Conservation (phyloP, 2,797 vertebrate species). For the Ptychobarbus kaznakovi region DNA sequence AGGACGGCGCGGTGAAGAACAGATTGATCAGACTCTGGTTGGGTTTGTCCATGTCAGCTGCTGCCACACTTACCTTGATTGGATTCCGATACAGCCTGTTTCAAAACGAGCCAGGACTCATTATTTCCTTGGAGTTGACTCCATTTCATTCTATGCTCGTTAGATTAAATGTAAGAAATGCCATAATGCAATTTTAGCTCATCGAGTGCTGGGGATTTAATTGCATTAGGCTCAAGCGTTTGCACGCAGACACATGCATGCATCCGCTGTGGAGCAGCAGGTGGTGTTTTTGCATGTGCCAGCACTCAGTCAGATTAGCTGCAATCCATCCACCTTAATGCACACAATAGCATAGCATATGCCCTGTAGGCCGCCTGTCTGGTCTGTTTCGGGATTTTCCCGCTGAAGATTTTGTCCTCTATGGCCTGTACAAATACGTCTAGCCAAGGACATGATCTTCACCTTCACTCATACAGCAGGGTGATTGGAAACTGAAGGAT, state of each 20-base stretch:
- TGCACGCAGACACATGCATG: conserved; percentile 13
- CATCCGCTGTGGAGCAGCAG: conserved; percentile 69
- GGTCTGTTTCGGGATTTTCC: not conserved
- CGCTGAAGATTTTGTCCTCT: conserved; percentile 6
- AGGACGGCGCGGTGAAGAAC: not conserved
- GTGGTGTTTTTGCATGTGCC: conserved; percentile 72
- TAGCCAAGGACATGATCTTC: conserved; percentile 44
- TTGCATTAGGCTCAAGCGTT: conserved; percentile 72
- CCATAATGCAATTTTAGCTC: conserved; percentile 73
- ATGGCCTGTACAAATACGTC: not conserved
- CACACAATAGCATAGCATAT: conserved; percentile 43
- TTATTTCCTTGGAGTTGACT: conserved; percentile 75
- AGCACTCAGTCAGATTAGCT: conserved; percentile 77
- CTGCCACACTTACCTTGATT: conserved; percentile 72
- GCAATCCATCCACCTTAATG: conserved; percentile 70
- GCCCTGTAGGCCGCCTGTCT: not conserved
- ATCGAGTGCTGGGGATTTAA: conserved; percentile 75
- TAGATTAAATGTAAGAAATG: conserved; percentile 79
- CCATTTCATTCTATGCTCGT: conserved; percentile 72
- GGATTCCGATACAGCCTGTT: conserved; percentile 71
- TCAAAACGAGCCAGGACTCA: conserved; percentile 73
- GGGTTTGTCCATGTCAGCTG: conserved; percentile 34
- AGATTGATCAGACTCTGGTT: conserved; percentile 38
- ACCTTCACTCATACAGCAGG: conserved; percentile 32
- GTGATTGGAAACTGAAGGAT: conserved; percentile 34